Base-by-base conservation (phyloP, 2,888 invertebrate species). In the Dryococelus australis region DNA sequence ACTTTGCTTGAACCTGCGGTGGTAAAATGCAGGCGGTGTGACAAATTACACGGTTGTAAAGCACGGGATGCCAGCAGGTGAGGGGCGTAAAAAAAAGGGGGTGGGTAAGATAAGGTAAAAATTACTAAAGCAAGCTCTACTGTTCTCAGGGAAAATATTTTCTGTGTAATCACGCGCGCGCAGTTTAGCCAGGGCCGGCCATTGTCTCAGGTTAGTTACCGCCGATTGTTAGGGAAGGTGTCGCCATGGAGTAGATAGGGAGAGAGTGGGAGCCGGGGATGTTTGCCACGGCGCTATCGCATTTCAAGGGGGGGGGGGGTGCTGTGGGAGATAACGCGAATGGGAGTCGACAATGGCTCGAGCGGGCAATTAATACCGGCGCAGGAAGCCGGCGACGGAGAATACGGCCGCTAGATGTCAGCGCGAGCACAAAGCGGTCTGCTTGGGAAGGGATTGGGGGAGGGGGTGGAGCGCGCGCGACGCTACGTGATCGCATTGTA, bases 171-270 rank as follows among this genome's bases (percentile, higher is more conserved):
- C 65, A n/a, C 65, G 65, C 24, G 65, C 65, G n/a, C 65, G 65
- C 24, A n/a, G 65, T 47, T 47, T 47, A 47, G 47, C 47, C 10
- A 47, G 47, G 47, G 8, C 47, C 47, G 47, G 8, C 47, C 65
- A 65, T 65, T 65, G 65, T 65, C n/a, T 65, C 65, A 65, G 65
- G 65, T 65, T 65, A 65, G 65, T 65, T 65, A 65, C 65, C 65
- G 65, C 8, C 65, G 65, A 65, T 65, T 65, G 65, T 65, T 20
- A 8, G 65, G 8, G 65, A 20, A 3, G 65, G 47, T 20, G 65
- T 65, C 65, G 65, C 65, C 20, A n/a, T 35, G 35, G 35, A 4
- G 35, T 35, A 3, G 1, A 4, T 35, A 4, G 35, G 4, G 35
- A 4, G 35, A n/a, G n/a, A n/a, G n/a, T n/a, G 35, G 65, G 65